Conservation (phyloP, 2,797 vertebrate genomes). For the Sylvilagus floridanus region DNA sequence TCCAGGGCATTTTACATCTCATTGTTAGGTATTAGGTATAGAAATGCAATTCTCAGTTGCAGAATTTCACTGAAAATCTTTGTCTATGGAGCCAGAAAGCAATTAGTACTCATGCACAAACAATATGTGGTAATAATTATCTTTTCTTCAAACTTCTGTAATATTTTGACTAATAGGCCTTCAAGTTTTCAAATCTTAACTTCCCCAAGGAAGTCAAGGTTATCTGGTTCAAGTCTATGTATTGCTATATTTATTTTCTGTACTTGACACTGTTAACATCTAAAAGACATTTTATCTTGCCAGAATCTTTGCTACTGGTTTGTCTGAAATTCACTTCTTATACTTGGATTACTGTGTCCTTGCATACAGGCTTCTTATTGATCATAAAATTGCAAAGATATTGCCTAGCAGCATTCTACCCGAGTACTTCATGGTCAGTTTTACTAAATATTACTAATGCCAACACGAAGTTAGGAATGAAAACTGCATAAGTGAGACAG, state of each 20-base stretch:
- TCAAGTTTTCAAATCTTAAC: conserved; percentile 7
- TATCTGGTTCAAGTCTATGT: neutral
- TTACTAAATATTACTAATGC: conserved; percentile 1
- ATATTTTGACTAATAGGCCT: neutral
- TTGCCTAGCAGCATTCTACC: neutral
- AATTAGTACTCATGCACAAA: neutral
- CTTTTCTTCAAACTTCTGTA: conserved; percentile 38
- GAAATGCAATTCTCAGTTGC: conserved; percentile 48
- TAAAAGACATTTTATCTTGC: conserved; percentile 27
- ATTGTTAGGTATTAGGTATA: neutral
- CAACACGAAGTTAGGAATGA: conserved; percentile 14
- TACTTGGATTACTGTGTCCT: neutral
- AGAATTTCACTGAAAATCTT: conserved; percentile 5
- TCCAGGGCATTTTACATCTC: neutral
- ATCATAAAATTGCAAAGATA: conserved; percentile 57
- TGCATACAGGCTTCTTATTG: neutral
- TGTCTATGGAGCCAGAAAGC: neutral
- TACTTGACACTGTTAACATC: neutral
- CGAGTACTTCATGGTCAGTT: neutral
- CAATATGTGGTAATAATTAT: conserved; percentile 2
- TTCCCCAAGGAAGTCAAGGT: neutral
- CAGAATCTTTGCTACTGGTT: conserved; percentile 45
- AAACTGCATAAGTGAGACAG: neutral
- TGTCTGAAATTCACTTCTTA: conserved; percentile 58
- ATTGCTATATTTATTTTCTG: neutral